Evolutionary conservation across 2,888 invertebrate species (phyloP).

Genomic region (Ferrisia virgata): DNA sequence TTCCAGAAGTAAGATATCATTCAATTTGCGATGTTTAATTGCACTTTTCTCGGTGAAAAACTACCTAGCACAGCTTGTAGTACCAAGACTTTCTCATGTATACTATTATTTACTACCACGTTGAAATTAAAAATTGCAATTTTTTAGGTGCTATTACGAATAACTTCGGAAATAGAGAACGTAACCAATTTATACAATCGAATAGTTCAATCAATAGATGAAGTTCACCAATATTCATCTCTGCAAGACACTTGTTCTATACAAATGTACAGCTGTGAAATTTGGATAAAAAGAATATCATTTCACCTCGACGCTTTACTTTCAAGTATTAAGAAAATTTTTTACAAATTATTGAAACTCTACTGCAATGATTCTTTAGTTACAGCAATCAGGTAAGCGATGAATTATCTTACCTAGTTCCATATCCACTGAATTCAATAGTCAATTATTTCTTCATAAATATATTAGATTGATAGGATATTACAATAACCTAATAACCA

Average conservation of each 20-base stretch:
- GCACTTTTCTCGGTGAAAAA: neutral
- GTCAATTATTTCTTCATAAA: neutral
- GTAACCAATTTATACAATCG: neutral
- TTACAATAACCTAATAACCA: slow-evolving; percentile 14
- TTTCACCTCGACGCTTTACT: slow-evolving; percentile 23
- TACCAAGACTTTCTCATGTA: no score
- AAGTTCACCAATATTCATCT: neutral
- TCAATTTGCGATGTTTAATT: neutral
- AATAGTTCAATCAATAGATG: neutral
- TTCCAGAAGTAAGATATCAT: slow-evolving; percentile 27
- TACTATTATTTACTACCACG: no score
- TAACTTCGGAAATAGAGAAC: slow-evolving; percentile 6
- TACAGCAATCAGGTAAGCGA: slow-evolving; percentile 10
- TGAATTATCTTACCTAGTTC: neutral
- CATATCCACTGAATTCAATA: neutral
- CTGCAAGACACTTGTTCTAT: neutral
- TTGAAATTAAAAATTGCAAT: no score
- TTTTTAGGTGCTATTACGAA: slow-evolving; percentile 1
- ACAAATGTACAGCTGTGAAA: slow-evolving; percentile 20
- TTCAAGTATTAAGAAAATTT: neutral
- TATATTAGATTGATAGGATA: slow-evolving; percentile 20
- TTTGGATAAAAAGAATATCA: slow-evolving; percentile 3
- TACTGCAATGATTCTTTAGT: neutral
- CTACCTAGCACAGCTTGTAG: no score
- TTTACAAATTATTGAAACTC: slow-evolving; percentile 14